Conservation (phyloP, 2,888 invertebrate genomes). For the Adelphocoris suturalis region DNA sequence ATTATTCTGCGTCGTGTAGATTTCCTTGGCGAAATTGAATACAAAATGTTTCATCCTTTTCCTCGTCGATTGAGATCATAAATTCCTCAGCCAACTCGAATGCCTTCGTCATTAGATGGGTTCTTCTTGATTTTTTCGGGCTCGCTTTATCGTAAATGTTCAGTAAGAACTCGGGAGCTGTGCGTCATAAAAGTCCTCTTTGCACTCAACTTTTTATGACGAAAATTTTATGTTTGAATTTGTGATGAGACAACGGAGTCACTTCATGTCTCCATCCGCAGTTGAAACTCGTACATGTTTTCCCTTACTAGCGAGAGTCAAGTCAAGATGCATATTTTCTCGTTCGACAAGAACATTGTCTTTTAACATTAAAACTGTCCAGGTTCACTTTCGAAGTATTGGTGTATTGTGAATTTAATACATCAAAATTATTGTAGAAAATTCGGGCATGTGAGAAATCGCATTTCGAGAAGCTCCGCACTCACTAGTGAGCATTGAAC, state of each 20-base stretch:
- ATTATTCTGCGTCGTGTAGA: neutral
- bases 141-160: neutral
- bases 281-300: slow-evolving; percentile 2
- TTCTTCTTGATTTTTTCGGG: slow-evolving; percentile 1
- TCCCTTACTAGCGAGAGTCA: neutral
- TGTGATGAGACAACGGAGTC: slow-evolving; percentile 15
- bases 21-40: neutral
- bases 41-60: slow-evolving; percentile 1
- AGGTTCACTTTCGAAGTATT: too few species aligned
- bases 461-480: too few species aligned
- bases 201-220: slow-evolving; percentile 17
- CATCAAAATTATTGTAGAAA: too few species aligned
- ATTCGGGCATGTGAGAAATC: too few species aligned
- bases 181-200: neutral
- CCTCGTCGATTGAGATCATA: slow-evolving; percentile 28
- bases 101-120: neutral
- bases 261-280: slow-evolving; percentile 1
- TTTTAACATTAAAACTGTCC: neutral
- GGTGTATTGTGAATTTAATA: too few species aligned
- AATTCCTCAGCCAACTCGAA: neutral
- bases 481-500: too few species aligned
- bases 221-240: slow-evolving; percentile 11
- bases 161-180: neutral
- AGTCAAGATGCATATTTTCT: neutral
- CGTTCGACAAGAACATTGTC: neutral